Conservation (phyloP, 2,888 invertebrate species). For the Sympetrum striolatum region DNA sequence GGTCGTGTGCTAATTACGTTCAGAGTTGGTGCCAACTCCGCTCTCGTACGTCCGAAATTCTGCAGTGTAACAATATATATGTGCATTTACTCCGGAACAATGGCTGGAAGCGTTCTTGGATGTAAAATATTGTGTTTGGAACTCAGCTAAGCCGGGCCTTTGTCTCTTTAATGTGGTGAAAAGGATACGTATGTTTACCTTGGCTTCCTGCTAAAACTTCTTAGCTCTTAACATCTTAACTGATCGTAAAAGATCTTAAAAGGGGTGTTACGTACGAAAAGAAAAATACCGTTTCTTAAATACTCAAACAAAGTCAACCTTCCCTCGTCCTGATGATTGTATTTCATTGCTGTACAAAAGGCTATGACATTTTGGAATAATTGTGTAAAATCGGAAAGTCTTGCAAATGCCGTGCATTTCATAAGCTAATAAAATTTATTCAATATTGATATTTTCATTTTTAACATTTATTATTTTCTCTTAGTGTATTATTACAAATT, state of each 20-base stretch:
- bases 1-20: neutral
- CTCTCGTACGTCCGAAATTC: neutral
- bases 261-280: neutral
- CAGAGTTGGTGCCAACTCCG: neutral
- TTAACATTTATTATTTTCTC: too few species aligned
- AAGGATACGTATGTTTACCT: neutral
- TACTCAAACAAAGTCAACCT: too few species aligned
- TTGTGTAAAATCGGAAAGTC: too few species aligned
- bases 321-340: too few species aligned
- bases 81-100: neutral
- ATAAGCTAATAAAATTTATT: too few species aligned
- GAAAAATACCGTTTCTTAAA: too few species aligned
- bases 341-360: too few species aligned
- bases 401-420: too few species aligned
- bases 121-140: neutral
- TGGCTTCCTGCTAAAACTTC: neutral
- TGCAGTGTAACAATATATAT: neutral
- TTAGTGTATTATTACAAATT: too few species aligned
- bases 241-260: neutral
- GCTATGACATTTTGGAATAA: too few species aligned
- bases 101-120: neutral
- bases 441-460: too few species aligned
- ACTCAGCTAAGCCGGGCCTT: neutral
- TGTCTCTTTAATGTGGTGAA: neutral
- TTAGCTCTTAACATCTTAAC: neutral